phyloP scores from a whole-genome alignment of 1,140 invertebrate species.

The Lethocerus indicus region DNA sequence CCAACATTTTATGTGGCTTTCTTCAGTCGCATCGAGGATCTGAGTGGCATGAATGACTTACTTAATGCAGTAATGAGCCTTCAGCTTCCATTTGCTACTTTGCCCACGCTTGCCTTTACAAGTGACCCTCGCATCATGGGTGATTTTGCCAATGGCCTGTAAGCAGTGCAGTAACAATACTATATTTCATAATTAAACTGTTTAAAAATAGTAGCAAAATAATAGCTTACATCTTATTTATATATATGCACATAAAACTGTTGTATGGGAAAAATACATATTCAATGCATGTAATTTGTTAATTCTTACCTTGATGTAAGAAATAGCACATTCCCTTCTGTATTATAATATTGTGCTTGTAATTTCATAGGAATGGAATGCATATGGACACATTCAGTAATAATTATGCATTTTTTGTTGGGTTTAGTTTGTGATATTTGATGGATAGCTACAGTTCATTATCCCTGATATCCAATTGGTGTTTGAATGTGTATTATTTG shows the following conservation, averaged over 20 bases:
- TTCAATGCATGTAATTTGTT: too few species aligned
- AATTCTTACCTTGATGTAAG: too few species aligned
- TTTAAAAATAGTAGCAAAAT: too few species aligned
- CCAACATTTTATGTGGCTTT: slow-evolving; percentile 74
- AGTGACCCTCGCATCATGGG: slow-evolving; percentile 67
- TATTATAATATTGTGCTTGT: too few species aligned
- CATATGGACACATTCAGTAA: too few species aligned
- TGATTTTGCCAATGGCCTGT: slow-evolving; percentile 59
- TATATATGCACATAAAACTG: too few species aligned
- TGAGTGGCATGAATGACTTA: slow-evolving; percentile 77
- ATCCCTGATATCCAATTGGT: not conserved
- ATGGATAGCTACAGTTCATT: not conserved
- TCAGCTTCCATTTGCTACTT: slow-evolving; percentile 64
- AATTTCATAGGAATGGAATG: too few species aligned
- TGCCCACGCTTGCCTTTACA: slow-evolving; percentile 80
- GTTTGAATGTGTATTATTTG: not conserved
- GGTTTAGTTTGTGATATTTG: not conserved
- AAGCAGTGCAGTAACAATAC: too few species aligned
- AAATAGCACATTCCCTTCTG: too few species aligned
- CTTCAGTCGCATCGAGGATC: slow-evolving; percentile 50
- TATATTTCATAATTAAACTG: too few species aligned
- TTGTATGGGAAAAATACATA: too few species aligned
- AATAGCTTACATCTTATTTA: too few species aligned
- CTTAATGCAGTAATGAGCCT: slow-evolving; percentile 80
- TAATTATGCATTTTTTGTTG: not conserved